phyloP scores from a whole-genome alignment of 2,797 vertebrate species.

The Bufotes viridis region DNA sequence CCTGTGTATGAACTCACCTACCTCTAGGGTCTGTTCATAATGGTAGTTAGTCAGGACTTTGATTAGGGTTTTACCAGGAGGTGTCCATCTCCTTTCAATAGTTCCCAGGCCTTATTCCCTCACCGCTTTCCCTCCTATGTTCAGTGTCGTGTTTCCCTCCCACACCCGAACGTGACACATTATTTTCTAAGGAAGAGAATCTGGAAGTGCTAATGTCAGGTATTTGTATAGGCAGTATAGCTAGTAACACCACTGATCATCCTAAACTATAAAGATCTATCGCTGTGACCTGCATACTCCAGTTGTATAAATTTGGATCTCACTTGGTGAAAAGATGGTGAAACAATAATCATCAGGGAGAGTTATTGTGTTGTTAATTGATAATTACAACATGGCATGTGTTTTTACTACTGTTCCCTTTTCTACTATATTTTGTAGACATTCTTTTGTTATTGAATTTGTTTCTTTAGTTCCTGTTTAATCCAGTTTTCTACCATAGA shows the following conservation, averaged over 20 bases:
- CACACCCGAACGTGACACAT: too few relatives aligned
- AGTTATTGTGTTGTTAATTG: background rate
- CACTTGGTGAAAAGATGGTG: background rate
- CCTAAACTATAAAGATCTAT: background rate
- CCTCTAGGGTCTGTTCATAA: too few relatives aligned
- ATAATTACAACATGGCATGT: background rate
- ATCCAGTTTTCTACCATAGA: background rate
- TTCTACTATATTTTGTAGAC: background rate
- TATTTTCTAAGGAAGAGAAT: background rate
- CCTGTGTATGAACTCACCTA: too few relatives aligned
- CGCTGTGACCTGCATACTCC: background rate
- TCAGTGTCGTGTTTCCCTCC: too few relatives aligned
- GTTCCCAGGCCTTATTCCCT: too few relatives aligned
- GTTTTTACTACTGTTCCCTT: background rate
- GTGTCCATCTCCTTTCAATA: too few relatives aligned
- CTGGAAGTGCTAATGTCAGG: background rate
- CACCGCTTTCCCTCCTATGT: too few relatives aligned
- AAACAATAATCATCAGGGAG: background rate
- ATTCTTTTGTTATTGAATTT: background rate
- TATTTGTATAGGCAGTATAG: background rate
- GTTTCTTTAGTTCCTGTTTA: background rate
- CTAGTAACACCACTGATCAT: background rate
- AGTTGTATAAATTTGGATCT: background rate
- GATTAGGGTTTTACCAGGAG: too few relatives aligned
- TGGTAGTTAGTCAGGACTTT: too few relatives aligned